These are phyloP conservation scores for Athetis lepigone DNA, from an alignment of 2,888 invertebrate genomes.

Conservation along the genomic window DNA sequence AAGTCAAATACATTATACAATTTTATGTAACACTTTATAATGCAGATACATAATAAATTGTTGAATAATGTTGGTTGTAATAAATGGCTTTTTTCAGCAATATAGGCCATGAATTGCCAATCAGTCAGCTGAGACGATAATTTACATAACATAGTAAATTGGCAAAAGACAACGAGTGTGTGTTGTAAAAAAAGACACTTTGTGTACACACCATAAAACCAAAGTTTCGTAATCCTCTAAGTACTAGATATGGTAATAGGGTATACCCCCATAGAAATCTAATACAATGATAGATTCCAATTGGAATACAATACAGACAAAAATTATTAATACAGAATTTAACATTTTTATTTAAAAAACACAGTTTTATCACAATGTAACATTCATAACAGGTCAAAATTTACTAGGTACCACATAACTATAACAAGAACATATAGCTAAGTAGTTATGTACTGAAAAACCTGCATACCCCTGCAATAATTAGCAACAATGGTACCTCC, in stretches of 20 bases:
- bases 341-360: not conserved
- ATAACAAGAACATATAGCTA: not conserved
- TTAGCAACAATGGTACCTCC: not conserved
- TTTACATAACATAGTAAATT: not conserved
- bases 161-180: too few relatives aligned
- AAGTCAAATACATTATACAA: not conserved
- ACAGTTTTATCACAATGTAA: not conserved
- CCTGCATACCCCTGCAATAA: not conserved
- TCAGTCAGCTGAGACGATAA: not conserved
- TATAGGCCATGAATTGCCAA: not conserved
- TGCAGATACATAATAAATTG: not conserved
- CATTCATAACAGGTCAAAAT: constrained; percentile 1
- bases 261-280: too few relatives aligned
- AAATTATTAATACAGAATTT: not conserved
- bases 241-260: not conserved
- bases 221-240: not conserved
- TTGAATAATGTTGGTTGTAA: too few relatives aligned
- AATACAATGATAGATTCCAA: constrained; percentile 20
- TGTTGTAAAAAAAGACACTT: too few relatives aligned
- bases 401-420: not conserved
- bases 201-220: not conserved
- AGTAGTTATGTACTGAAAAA: not conserved
- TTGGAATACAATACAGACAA: not conserved
- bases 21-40: constrained; percentile 13
- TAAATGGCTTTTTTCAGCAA: not conserved